phyloP scores from a whole-genome alignment of 2,113 vertebrate genomes.

The Phaetusa simplex region DNA sequence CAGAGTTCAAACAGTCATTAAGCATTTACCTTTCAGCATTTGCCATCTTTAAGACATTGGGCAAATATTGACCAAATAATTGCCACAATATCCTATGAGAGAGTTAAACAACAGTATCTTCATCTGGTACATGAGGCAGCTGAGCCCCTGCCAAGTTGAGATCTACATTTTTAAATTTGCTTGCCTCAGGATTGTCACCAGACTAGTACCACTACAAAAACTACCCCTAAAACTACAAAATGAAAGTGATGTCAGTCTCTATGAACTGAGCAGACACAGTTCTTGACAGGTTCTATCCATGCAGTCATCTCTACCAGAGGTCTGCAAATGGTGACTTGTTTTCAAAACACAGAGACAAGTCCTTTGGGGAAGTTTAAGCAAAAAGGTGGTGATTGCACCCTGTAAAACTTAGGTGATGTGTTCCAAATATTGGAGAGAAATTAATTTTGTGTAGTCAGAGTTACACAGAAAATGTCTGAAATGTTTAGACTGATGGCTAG shows the following conservation, averaged over 20 bases:
- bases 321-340: background rate
- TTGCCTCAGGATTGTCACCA: background rate
- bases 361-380: background rate
- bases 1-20: background rate
- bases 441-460: background rate
- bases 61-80: background rate
- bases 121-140: background rate
- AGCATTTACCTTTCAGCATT: background rate
- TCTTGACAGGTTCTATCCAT: background rate
- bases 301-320: background rate
- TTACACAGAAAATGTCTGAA: background rate
- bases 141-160: background rate
- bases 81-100: background rate
- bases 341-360: background rate
- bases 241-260: background rate
- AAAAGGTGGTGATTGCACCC: background rate
- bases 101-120: background rate
- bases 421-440: background rate
- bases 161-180: background rate
- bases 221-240: background rate
- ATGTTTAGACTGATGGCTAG: background rate
- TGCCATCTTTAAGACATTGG: background rate
- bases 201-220: background rate
- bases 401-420: background rate
- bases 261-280: rapidly evolving